Evolutionary conservation across 2,888 invertebrate species (phyloP).

Genomic region (Leucophenga montana): DNA sequence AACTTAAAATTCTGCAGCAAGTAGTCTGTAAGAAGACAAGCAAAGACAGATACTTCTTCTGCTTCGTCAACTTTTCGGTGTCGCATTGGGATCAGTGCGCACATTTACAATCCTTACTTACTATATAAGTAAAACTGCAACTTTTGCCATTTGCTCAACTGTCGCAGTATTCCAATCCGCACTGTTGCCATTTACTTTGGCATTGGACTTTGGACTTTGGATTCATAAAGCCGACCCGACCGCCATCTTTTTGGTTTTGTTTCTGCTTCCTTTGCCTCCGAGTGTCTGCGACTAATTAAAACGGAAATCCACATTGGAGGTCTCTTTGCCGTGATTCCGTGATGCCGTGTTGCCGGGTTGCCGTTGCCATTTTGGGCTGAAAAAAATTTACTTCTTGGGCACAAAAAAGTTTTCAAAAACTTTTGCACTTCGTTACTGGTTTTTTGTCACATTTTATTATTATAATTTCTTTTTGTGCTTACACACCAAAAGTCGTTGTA

Average conservation of each 20-base stretch:
- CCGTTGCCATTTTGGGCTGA: constrained; percentile 10
- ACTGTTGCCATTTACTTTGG: too few relatives aligned
- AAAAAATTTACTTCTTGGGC: constrained; percentile 6
- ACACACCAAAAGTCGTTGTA: constrained; percentile 19
- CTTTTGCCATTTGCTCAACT: constrained; percentile 53
- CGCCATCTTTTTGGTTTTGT: not conserved
- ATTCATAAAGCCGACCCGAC: constrained; percentile 10
- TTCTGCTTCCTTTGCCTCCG: constrained; percentile 31
- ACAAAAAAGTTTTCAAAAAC: constrained; percentile 32
- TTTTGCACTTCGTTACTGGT: constrained; percentile 35
- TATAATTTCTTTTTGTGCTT: constrained; percentile 11
- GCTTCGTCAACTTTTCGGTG: constrained; percentile 56
- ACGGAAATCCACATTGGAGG: constrained; percentile 62
- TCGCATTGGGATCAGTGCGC: constrained; percentile 41
- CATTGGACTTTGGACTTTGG: too few relatives aligned
- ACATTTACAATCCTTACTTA: constrained; percentile 52
- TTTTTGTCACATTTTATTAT: constrained; percentile 15
- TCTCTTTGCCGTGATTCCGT: not conserved
- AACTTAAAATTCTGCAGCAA: constrained; percentile 34
- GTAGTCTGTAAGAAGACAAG: constrained; percentile 26
- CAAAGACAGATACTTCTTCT: constrained; percentile 17
- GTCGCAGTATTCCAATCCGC: too few relatives aligned
- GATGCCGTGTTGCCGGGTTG: too few relatives aligned
- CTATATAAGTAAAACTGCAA: constrained; percentile 53
- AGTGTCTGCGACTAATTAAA: constrained; percentile 56